A percentile compares a stretch with the other conserved stretches of the same genome.
Conservation (phyloP, 2,113 vertebrate species). For the Columba janthina region DNA sequence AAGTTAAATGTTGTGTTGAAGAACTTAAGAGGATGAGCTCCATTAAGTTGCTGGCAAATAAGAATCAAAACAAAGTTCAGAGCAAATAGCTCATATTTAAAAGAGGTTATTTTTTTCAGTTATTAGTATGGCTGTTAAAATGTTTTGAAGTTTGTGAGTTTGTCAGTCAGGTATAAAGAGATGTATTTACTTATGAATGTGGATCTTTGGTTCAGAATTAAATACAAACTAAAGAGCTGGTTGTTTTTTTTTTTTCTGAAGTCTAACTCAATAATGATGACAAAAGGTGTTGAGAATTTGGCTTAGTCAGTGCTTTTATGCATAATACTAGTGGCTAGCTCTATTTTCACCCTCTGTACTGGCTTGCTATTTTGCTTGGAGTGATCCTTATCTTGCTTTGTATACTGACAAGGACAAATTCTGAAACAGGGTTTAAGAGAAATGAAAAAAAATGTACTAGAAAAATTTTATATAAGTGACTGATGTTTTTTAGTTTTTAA, state of each 20-base stretch:
- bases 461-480: not conserved
- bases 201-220: not conserved
- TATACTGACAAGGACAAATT: conserved; percentile 27
- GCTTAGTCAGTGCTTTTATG: not conserved
- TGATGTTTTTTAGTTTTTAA: not conserved
- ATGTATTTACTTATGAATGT: not conserved
- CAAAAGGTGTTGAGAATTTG: not conserved
- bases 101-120: rapidly evolving
- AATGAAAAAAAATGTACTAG: not conserved
- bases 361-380: not conserved
- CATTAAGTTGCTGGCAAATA: not conserved
- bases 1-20: not conserved
- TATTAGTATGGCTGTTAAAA: not conserved
- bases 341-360: not conserved
- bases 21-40: not conserved
- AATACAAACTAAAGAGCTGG: not conserved
- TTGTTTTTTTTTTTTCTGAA: not conserved
- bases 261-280: not conserved
- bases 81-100: not conserved
- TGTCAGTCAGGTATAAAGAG: not conserved
- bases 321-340: not conserved
- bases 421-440: conserved; percentile 9
- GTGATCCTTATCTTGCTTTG: conserved; percentile 7
- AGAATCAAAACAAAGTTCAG: not conserved
- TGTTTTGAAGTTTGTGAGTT: not conserved